These are phyloP conservation scores for Hydraecia micacea DNA, from an alignment of 2,888 invertebrate genomes.

Conservation along the genomic window DNA sequence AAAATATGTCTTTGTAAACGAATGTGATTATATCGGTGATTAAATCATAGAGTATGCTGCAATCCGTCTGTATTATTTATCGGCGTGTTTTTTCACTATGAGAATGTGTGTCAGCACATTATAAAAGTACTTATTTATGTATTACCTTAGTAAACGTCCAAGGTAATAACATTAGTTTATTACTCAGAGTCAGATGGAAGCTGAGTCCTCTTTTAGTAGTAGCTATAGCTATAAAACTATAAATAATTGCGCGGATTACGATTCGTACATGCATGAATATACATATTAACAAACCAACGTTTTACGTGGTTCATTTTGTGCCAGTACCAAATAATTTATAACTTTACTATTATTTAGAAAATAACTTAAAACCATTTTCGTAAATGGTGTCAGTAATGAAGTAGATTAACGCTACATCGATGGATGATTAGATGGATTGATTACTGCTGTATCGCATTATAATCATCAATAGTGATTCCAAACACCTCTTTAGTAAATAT, in stretches of 20 bases:
- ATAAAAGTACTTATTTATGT: conserved; percentile 36
- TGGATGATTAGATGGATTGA: background rate
- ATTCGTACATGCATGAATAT: conserved; percentile 15
- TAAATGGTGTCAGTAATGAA: background rate
- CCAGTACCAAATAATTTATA: background rate
- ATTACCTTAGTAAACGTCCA: conserved; percentile 30
- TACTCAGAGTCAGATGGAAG: conserved; percentile 43
- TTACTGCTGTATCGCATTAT: background rate
- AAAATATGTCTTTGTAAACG: conserved; percentile 64
- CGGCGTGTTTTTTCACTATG: conserved; percentile 18
- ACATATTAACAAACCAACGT: conserved; percentile 13
- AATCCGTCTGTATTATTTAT: conserved; percentile 40
- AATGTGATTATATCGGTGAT: conserved; percentile 55
- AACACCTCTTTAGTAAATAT: background rate
- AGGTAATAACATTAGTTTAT: conserved; percentile 38
- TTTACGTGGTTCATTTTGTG: background rate
- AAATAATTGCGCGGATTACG: conserved; percentile 33
- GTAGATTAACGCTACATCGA: background rate
- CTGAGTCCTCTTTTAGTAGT: conserved; percentile 17
- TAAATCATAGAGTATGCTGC: conserved; percentile 54
- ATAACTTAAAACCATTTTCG: background rate
- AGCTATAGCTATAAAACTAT: conserved; percentile 13
- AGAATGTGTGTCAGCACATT: conserved; percentile 42
- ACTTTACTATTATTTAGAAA: background rate
- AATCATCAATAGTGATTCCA: background rate